Base-by-base conservation (phyloP, 2,888 invertebrate genomes). In the Rotaria magnacalcarata region DNA sequence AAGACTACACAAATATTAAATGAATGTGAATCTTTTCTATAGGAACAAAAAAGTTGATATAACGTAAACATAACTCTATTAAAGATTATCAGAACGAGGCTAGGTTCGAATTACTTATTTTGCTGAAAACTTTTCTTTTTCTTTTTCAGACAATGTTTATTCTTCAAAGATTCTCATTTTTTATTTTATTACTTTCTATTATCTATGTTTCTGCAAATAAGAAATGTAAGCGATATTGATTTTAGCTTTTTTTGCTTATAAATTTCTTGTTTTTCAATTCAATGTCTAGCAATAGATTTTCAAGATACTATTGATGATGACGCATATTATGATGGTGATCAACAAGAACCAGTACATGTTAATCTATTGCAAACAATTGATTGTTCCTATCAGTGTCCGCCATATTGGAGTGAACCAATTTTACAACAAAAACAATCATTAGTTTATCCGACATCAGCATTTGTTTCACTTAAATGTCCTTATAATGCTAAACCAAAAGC, bases 281-380 rank as follows among this genome's bases (percentile, higher is more conserved):
- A 2, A 58, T 67, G 2, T 34, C 5, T 34, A 67, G 67, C 67
- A 27, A 27, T 34, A 67, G 34, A 11, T 67, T 34, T 67, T 27
- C 60, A 60, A 60, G 60, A 27, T 27, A 27, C 60, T 14, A 14
- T 60, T 3, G 60, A 80, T 80, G 41, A 80, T 41, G 75, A 80
- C 21, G 75, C 75, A 4, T 80, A 80, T 80, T 80, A 80, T 10
- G 75, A 80, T 80, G 75, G 75, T 80, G 75, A 80, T 80, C 47
- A 41, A 75, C 34, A 75, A 43, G 43, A 24, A 11, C 24, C 47
- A 21, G 47, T 47, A 21, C 41, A 24, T 24, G 47, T 80, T 47
- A 16, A 67, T 67, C 6, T 67, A 27, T 67, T 67, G 11, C 75
- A 80, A 80, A 80, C 75, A 80, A 21, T 47, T 10, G 75, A 80